phyloP scores from a whole-genome alignment of 2,113 vertebrate species.

The Cygnus buccinator region DNA sequence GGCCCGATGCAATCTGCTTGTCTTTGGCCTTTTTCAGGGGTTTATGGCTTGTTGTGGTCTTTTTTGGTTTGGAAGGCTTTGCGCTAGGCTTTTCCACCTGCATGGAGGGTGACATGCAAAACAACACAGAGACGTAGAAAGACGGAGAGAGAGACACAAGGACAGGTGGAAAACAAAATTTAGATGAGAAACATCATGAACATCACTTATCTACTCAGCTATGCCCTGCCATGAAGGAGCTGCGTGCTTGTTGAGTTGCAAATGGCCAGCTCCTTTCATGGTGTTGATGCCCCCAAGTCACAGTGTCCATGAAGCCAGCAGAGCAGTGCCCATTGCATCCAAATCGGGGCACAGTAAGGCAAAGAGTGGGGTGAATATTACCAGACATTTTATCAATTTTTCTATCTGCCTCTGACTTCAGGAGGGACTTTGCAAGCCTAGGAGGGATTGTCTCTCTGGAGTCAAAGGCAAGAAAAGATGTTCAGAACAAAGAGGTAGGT shows the following conservation, averaged over 20 bases:
- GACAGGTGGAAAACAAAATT: slow-evolving; percentile 58
- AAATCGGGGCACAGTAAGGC: neutral
- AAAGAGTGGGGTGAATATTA: neutral
- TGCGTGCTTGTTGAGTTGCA: neutral
- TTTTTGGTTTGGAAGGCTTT: slow-evolving; percentile 93
- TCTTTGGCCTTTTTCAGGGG: slow-evolving; percentile 93
- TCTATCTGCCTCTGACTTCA: neutral
- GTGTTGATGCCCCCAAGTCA: neutral
- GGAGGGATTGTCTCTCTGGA: neutral
- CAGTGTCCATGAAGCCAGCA: neutral
- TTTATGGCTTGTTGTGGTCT: slow-evolving; percentile 88
- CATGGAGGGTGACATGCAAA: slow-evolving; percentile 53
- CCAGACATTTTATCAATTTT: neutral
- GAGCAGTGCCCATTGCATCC: neutral
- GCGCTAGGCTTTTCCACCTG: slow-evolving; percentile 91
- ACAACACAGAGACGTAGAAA: slow-evolving; percentile 40
- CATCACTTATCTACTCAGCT: neutral
- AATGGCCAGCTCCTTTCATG: neutral
- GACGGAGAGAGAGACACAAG: slow-evolving; percentile 49
- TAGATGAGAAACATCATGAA: slow-evolving; percentile 9
- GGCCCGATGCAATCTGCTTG: slow-evolving; percentile 85
- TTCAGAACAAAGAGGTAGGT: neutral
- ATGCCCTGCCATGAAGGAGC: neutral
- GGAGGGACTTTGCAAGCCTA: neutral
- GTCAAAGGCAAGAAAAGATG: neutral